Conservation (phyloP, 2,113 vertebrate genomes). For the Trinectes maculatus region DNA sequence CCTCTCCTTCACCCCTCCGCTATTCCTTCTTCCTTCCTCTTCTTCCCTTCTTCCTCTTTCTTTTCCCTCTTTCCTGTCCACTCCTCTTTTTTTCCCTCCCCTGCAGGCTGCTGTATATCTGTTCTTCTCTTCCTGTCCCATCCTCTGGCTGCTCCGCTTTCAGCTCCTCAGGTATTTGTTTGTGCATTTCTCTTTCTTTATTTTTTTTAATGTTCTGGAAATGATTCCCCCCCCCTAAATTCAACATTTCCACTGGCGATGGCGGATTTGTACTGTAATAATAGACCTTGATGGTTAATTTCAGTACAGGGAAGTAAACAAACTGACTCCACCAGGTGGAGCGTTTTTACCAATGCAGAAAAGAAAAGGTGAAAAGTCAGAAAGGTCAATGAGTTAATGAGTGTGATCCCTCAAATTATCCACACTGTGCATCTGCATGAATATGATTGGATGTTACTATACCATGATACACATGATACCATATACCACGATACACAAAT, state of each 20-base stretch:
- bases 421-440: no score
- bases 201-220: neutral
- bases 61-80: neutral
- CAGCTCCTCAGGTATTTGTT: conserved; percentile 54
- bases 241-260: no score
- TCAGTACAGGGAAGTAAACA: no score
- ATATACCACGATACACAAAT: no score
- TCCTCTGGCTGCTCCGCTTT: conserved; percentile 54
- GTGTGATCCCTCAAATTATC: no score
- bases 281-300: neutral
- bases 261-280: neutral
- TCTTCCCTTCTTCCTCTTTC: neutral
- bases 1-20: neutral
- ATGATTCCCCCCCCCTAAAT: no score
- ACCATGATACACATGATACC: no score
- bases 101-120: conserved; percentile 62
- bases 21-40: neutral
- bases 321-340: no score
- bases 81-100: conserved; percentile 8
- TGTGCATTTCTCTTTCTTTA: neutral
- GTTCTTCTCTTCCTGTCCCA: conserved; percentile 70
- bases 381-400: no score
- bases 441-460: no score
- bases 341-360: no score
- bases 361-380: no score